Evolutionary conservation across 2,888 invertebrate genomes (phyloP).

Genomic region (Drosophila algonquin): DNA sequence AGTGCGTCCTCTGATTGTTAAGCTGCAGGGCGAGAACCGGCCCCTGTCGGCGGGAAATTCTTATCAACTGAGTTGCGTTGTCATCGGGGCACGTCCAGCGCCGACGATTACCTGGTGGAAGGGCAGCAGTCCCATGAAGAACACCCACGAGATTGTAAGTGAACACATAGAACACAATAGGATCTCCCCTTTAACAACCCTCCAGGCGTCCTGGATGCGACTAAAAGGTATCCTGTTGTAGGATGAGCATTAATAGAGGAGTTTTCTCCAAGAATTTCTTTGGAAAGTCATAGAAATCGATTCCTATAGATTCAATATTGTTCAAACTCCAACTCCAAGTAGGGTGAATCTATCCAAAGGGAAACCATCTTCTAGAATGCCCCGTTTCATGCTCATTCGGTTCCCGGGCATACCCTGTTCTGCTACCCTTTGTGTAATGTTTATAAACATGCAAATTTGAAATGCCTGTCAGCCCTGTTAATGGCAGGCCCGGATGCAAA

Average conservation of each 20-base stretch:
- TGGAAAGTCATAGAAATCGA: too few species aligned
- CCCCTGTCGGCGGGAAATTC: slow-evolving; percentile 89
- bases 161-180: background rate
- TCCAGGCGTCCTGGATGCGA: too few species aligned
- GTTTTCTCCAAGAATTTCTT: too few species aligned
- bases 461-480: slow-evolving; percentile 54
- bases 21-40: slow-evolving; percentile 88
- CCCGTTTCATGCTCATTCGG: too few species aligned
- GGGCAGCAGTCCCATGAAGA: slow-evolving; percentile 88
- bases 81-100: slow-evolving; percentile 90
- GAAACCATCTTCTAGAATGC: too few species aligned
- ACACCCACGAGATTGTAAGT: slow-evolving; percentile 88
- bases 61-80: slow-evolving; percentile 90
- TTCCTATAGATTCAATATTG: too few species aligned
- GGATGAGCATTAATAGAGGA: background rate
- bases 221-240: background rate
- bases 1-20: slow-evolving; percentile 90
- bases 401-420: slow-evolving; percentile 2
- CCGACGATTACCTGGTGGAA: slow-evolving; percentile 92
- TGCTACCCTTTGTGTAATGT: slow-evolving; percentile 43
- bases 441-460: slow-evolving; percentile 66
- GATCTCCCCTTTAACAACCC: background rate
- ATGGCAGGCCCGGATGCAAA: slow-evolving; percentile 21
- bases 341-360: too few species aligned
- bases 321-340: too few species aligned